phyloP scores from a whole-genome alignment of 2,888 invertebrate species.

The Mystacides longicornis region DNA sequence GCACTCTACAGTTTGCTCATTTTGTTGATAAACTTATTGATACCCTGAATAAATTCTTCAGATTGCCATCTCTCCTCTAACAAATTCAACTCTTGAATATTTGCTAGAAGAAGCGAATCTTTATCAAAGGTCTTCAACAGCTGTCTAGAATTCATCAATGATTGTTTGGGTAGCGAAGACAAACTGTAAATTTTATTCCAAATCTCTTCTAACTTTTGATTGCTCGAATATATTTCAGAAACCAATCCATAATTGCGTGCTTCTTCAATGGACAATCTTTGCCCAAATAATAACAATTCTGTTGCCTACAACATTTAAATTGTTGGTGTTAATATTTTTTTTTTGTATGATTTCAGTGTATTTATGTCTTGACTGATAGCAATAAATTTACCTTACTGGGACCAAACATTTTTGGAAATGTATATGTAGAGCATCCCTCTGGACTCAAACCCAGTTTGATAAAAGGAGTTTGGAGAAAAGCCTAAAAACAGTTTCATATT shows the following conservation, averaged over 20 bases:
- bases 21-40: slow-evolving; percentile 44
- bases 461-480: slow-evolving; percentile 86
- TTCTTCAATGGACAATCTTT: slow-evolving; percentile 71
- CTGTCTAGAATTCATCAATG: slow-evolving; percentile 62
- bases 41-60: slow-evolving; percentile 57
- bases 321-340: background rate
- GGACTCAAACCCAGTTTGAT: slow-evolving; percentile 74
- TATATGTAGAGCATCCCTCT: slow-evolving; percentile 83
- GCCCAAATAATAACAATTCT: slow-evolving; percentile 60
- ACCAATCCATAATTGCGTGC: slow-evolving; percentile 73
- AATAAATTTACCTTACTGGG: slow-evolving; percentile 54
- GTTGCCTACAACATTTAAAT: slow-evolving; percentile 39
- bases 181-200: slow-evolving; percentile 51
- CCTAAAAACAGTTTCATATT: slow-evolving; percentile 44
- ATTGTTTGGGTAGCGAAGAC: slow-evolving; percentile 47
- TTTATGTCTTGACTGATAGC: background rate
- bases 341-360: background rate
- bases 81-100: slow-evolving; percentile 59
- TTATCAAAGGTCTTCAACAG: slow-evolving; percentile 56
- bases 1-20: slow-evolving; percentile 17
- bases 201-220: slow-evolving; percentile 51
- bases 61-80: slow-evolving; percentile 57
- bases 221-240: slow-evolving; percentile 64
- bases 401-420: slow-evolving; percentile 81
- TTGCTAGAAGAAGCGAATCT: slow-evolving; percentile 56